These are phyloP conservation scores for Tricholauxania praeusta DNA, from an alignment of 2,888 invertebrate genomes.

Conservation along the genomic window DNA sequence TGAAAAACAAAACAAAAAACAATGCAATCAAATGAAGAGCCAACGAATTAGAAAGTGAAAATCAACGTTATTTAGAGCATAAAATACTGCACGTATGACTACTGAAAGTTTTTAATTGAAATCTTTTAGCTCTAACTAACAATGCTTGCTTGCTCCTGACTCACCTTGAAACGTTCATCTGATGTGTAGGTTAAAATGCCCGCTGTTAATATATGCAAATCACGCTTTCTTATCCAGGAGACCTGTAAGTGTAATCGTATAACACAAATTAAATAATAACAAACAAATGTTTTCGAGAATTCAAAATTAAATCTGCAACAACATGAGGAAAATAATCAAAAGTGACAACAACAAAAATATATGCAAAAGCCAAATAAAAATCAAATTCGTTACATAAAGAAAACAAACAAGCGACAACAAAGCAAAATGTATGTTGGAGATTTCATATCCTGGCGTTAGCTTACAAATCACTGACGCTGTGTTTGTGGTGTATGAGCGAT, in stretches of 20 bases:
- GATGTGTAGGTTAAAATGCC: conserved; percentile 89
- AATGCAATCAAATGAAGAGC: too few relatives aligned
- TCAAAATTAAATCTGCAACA: conserved; percentile 5
- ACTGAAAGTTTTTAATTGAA: too few relatives aligned
- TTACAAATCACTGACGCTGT: background rate
- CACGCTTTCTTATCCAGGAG: conserved; percentile 90
- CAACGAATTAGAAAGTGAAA: too few relatives aligned
- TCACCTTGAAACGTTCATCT: conserved; percentile 85
- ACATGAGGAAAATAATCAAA: conserved; percentile 57
- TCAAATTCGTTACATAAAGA: background rate
- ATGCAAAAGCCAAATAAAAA: conserved; percentile 13
- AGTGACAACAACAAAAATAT: conserved; percentile 51
- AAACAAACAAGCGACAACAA: background rate
- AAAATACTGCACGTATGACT: too few relatives aligned
- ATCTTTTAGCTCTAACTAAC: too few relatives aligned
- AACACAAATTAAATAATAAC: conserved; percentile 37
- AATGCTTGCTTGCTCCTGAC: conserved; percentile 38
- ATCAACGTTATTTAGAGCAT: too few relatives aligned
- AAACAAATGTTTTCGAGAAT: conserved; percentile 8
- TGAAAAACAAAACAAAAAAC: too few relatives aligned
- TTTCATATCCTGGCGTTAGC: background rate
- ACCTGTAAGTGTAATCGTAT: conserved; percentile 70
- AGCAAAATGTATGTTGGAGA: background rate
- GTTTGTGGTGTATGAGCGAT: too few relatives aligned
- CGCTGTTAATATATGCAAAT: conserved; percentile 88